Evolutionary conservation across 2,113 vertebrate species (phyloP), one percentile per base, ranked within the genome.

Genomic region (Asarcornis scutulata): DNA sequence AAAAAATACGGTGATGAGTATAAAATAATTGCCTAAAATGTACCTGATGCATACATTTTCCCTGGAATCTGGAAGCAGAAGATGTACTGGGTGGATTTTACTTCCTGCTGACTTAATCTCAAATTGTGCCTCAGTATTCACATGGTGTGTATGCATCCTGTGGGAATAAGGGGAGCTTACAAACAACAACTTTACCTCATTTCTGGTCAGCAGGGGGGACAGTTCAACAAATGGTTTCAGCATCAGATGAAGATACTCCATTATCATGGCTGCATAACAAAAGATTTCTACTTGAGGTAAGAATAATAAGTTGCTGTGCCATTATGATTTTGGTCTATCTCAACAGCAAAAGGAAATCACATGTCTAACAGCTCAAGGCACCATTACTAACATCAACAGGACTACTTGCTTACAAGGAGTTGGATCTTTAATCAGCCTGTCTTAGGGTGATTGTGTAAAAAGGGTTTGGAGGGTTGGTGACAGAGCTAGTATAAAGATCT

Each of bases 141-240:
- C 9, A 3, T 12, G 36, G n/a, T 7, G 9, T 20, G 13, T 44
- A 14, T 32, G n/a, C 40, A 50, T 72, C 48, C 56, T 5, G 1
- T 53, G 60, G 44, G 68, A 71, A 46, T 58, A 50, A 78, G 34
- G 16, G 29, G 55, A 67, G 14, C 71, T 88, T 40, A 50, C 46
- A 75, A 60, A 68, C 13, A n/a, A 13, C 71, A 40, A 40, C 14
- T 84, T 97, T 97, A 99, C 99, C 99, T 99, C 99, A 50, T 98
- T 99, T 89, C 98, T 98, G 95, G 99, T 99, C 79, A 99, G 98
- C 81, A 99, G 96, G 1, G 98, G 98, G 4, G 98, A 98, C 44
- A 99, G 64, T 44, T 98, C 97, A 63, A 98, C 95, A 60, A 99
- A 6, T 1, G 99, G 99, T 66, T 97, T 98, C 94, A 99, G 94